Percentiles rank a stretch among this genome's conserved stretches.
These are phyloP conservation scores for Acestrorhynchus altus DNA, from an alignment of 2,797 vertebrate genomes.

Conservation along the genomic window DNA sequence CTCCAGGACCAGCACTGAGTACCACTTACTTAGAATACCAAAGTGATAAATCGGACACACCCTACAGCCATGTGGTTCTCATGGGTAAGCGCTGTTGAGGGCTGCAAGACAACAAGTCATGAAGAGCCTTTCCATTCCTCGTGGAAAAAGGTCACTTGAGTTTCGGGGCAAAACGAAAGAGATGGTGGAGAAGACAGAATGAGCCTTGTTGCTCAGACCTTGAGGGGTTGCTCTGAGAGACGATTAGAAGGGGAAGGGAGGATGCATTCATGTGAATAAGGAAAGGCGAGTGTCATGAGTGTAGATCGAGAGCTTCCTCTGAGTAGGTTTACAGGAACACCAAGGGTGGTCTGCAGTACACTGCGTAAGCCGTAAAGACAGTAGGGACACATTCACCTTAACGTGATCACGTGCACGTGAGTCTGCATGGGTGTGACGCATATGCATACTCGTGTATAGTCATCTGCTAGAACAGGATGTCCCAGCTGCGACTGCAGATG, in stretches of 20 bases:
- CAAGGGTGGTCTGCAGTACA: constrained; percentile 38
- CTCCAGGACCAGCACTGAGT: too few species aligned
- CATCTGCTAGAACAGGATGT: background rate
- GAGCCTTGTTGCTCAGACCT: constrained; percentile 7
- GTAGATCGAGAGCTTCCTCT: constrained; percentile 17
- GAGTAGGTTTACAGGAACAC: constrained; percentile 44
- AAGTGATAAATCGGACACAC: too few species aligned
- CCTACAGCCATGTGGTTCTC: too few species aligned
- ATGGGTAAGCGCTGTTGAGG: too few species aligned
- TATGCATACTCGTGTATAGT: background rate
- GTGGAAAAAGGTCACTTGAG: constrained; percentile 9
- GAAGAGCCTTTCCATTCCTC: background rate
- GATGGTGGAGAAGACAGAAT: constrained; percentile 13
- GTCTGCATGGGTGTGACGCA: background rate
- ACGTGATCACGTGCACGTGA: background rate
- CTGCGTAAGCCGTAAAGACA: constrained; percentile 21
- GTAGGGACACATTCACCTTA: constrained; percentile 1
- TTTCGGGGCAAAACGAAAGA: constrained; percentile 16
- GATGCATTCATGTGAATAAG: constrained; percentile 8
- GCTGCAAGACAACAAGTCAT: too few species aligned
- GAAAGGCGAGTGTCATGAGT: background rate
- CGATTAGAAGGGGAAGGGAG: background rate
- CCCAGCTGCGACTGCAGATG: background rate
- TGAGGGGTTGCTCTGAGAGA: constrained; percentile 7
- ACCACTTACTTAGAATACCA: too few species aligned